A percentile compares a stretch with the other conserved stretches of the same genome.
Conservation (phyloP, 2,888 invertebrate genomes). For the Dendrolimus pini region DNA sequence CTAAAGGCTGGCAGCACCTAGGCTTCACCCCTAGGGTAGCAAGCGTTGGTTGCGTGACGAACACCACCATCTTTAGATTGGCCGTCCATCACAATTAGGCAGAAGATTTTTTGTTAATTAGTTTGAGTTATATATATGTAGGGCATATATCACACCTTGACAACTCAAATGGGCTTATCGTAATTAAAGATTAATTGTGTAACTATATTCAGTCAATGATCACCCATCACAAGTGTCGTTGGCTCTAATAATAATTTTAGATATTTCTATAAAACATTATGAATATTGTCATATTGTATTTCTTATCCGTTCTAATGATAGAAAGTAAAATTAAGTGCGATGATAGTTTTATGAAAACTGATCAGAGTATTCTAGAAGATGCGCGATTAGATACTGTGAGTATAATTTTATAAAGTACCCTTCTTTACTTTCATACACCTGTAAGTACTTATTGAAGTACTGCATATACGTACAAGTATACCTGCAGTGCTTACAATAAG, state of each 20-base stretch:
- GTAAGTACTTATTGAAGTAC: too few species aligned
- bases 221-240: conserved; percentile 9
- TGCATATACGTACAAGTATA: too few species aligned
- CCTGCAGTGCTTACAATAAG: too few species aligned
- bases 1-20: too few species aligned
- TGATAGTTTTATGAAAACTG: conserved; percentile 17
- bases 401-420: conserved; percentile 8
- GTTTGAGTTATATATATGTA: background rate
- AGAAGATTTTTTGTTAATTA: too few species aligned
- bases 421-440: too few species aligned
- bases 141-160: background rate
- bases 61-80: too few species aligned
- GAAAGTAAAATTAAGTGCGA: background rate
- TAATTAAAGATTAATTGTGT: conserved; percentile 23
- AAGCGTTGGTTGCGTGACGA: too few species aligned
- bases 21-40: too few species aligned
- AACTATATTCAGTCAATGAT: conserved; percentile 22
- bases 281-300: conserved; percentile 1
- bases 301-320: background rate
- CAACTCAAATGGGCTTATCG: conserved; percentile 21
- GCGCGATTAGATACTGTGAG: conserved; percentile 58
- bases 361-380: conserved; percentile 45
- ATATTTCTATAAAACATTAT: background rate
- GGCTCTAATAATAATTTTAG: conserved; percentile 6
- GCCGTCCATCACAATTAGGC: too few species aligned